Percentiles rank a stretch among this genome's conserved stretches.
Conservation (phyloP, 2,888 invertebrate species). For the Harpalus rubripes region DNA sequence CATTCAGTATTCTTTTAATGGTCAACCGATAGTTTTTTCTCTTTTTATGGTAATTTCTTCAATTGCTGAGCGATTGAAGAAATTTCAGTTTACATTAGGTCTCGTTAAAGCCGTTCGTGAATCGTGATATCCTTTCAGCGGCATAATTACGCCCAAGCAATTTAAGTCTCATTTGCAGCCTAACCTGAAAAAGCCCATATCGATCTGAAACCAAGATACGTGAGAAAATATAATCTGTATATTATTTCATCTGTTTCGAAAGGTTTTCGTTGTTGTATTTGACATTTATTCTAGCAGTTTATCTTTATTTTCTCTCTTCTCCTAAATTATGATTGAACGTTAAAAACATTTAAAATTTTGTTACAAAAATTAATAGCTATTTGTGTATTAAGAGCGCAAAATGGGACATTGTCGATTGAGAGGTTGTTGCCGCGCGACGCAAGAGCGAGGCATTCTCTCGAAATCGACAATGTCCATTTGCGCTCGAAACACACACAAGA, state of each 20-base stretch:
- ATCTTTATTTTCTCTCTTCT: constrained; percentile 40
- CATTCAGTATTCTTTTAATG: no score
- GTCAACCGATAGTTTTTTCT: neutral
- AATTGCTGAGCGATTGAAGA: neutral
- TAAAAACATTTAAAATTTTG: no score
- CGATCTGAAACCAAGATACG: neutral
- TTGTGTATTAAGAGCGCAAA: no score
- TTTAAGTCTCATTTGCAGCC: constrained; percentile 37
- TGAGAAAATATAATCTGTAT: neutral
- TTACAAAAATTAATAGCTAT: no score
- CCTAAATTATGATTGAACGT: constrained; percentile 20
- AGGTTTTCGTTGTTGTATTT: constrained; percentile 21
- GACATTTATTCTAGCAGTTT: constrained; percentile 30
- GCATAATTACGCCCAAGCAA: constrained; percentile 8
- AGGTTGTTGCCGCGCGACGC: no score
- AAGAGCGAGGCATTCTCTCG: no score
- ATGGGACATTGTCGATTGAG: no score
- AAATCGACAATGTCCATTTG: no score
- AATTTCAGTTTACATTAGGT: neutral
- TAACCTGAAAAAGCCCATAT: constrained; percentile 4
- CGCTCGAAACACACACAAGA: no score
- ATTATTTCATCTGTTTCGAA: constrained; percentile 22
- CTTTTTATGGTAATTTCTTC: neutral
- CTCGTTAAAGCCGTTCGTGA: neutral
- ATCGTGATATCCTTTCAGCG: neutral